These are phyloP conservation scores for Thyatira batis DNA, from an alignment of 2,888 invertebrate genomes.

Conservation along the genomic window DNA sequence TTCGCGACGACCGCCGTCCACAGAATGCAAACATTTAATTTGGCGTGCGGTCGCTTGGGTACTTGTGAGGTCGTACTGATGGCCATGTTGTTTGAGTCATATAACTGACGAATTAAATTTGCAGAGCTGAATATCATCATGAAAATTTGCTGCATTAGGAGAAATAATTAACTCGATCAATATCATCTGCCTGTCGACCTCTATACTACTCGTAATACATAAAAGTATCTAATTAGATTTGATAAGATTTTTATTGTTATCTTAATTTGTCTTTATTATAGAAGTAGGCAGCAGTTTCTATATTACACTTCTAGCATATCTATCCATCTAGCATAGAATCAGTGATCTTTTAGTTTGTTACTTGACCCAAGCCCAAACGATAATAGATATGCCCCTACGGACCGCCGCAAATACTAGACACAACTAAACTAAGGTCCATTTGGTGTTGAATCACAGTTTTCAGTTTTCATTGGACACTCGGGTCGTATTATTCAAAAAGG, in stretches of 20 bases:
- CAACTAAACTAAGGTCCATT: conserved; percentile 24
- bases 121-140: neutral
- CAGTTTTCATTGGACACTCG: conserved; percentile 24
- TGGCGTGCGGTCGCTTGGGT: conserved; percentile 50
- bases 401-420: conserved; percentile 15
- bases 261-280: too few species aligned
- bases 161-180: too few species aligned
- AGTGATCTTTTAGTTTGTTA: neutral
- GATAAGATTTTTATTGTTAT: too few species aligned
- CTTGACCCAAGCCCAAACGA: conserved; percentile 13
- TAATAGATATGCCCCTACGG: conserved; percentile 13
- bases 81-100: conserved; percentile 32
- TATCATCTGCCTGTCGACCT: too few species aligned
- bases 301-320: too few species aligned
- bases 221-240: too few species aligned
- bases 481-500: conserved; percentile 25
- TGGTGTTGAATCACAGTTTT: conserved; percentile 34
- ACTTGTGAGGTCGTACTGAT: conserved; percentile 43
- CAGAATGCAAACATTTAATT: conserved; percentile 63
- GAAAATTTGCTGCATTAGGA: too few species aligned
- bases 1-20: conserved; percentile 32
- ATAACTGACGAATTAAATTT: conserved; percentile 2
- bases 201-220: too few species aligned
- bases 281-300: neutral
- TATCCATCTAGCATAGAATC: too few species aligned